Percentiles rank a stretch among this genome's conserved stretches.
Evolutionary conservation across 2,888 invertebrate species (phyloP).

Genomic region (Leucophenga montana): DNA sequence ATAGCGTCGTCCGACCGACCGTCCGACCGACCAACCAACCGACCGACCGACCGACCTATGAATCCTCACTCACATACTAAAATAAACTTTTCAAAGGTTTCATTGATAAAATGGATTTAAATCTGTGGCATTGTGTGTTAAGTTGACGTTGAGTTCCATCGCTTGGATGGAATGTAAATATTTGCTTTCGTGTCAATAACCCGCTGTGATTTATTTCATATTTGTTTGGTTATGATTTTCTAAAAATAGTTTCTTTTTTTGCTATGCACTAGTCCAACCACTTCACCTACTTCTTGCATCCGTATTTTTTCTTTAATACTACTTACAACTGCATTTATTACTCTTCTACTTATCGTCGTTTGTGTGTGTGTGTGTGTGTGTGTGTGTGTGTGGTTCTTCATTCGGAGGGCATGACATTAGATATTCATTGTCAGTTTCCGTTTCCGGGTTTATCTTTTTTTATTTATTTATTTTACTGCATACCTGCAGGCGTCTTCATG

Average conservation of each 20-base stretch:
- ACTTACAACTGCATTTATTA: background rate
- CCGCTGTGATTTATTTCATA: conserved; percentile 66
- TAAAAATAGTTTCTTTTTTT: conserved; percentile 20
- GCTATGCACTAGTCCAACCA: background rate
- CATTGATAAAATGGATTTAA: background rate
- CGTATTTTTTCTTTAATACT: no score
- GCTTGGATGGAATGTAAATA: conserved; percentile 51
- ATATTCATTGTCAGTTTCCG: conserved; percentile 25
- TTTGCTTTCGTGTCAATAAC: conserved; percentile 66
- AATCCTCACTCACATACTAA: background rate
- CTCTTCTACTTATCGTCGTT: background rate
- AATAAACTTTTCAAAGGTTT: background rate
- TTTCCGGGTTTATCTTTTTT: conserved; percentile 22
- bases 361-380: no score
- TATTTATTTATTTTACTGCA: conserved; percentile 4
- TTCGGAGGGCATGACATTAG: conserved; percentile 16
- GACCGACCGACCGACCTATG: background rate
- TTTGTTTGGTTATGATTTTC: conserved; percentile 55
- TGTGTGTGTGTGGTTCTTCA: background rate
- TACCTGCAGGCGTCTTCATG: conserved; percentile 3
- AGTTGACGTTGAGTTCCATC: conserved; percentile 14
- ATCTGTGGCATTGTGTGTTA: background rate
- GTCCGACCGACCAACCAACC: no score
- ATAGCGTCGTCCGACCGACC: background rate
- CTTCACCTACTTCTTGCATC: background rate